These are phyloP conservation scores for Varanus komodoensis DNA, from an alignment of 2,113 vertebrate genomes.

Conservation along the genomic window DNA sequence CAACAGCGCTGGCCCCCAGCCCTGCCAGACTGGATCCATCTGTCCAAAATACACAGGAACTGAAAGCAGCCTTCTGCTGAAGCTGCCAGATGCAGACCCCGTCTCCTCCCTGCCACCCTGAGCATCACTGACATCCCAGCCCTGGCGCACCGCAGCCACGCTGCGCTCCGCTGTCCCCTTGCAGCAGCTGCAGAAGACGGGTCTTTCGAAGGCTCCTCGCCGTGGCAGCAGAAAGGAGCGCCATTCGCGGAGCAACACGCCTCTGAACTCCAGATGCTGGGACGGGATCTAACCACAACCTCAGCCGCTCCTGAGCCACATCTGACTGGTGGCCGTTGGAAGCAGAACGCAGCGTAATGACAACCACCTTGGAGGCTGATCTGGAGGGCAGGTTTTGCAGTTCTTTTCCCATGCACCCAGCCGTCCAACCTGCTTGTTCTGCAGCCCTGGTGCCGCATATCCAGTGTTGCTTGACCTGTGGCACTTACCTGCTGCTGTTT, in stretches of 20 bases:
- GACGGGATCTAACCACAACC: neutral
- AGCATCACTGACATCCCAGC: neutral
- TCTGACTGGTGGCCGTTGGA: neutral
- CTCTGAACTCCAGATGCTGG: neutral
- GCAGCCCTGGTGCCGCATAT: neutral
- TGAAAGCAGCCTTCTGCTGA: neutral
- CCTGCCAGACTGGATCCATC: constrained; percentile 23
- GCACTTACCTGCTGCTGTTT: neutral
- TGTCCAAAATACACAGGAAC: neutral
- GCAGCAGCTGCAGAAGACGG: neutral
- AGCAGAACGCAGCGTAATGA: neutral
- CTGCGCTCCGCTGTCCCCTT: no score
- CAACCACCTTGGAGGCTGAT: neutral
- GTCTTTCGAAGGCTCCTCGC: neutral
- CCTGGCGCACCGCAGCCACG: neutral
- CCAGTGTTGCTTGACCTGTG: neutral
- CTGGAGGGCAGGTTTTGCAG: neutral
- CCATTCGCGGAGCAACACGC: neutral
- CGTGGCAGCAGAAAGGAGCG: neutral
- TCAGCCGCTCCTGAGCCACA: neutral
- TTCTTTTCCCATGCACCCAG: neutral
- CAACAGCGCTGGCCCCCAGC: neutral
- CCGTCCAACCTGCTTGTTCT: neutral
- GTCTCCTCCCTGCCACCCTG: constrained; percentile 3
- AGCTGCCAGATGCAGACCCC: neutral